Base-by-base conservation (phyloP, 1,140 invertebrate species). In the Augochlora pura region DNA sequence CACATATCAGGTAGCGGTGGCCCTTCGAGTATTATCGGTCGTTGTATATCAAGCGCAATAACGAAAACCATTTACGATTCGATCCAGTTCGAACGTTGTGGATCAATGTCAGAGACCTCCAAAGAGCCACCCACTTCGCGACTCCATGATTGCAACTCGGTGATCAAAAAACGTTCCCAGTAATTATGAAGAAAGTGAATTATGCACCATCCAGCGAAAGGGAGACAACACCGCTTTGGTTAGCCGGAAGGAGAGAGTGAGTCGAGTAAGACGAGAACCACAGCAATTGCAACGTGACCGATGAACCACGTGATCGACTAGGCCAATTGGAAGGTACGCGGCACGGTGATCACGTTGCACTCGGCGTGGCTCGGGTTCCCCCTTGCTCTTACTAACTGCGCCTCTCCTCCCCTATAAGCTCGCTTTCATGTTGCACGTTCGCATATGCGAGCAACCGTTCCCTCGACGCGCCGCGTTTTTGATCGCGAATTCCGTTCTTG, bases 231-330 rank as follows among this genome's bases (percentile, higher is more conserved):
- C 27, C n/a, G 32, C 32, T 32, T 32, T 32, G 5, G 54, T n/a
- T 8, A 57, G 21, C 42, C 62, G 57, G 39, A 21, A 63, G 23
- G 69, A 60, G 65, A n/a, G 12, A 42, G 25, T 5, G 49, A 52
- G 16, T 5, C 49, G 49, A 16, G 49, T 52, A 52, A 52, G 54
- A 77, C 54, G 27, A 67, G 54, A 74, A 88, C 92, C 92, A 93
- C 93, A 90, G 91, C 92, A 88, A 60, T 70, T 88, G 89, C 93
- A 93, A 94, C 92, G 93, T 94, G 93, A 93, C 89, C 72, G 76
- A 68, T 68, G 81, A n/a, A 90, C 86, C 86, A 89, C 86, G 79
- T 85, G 87, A 90, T 74, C 68, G 71, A 73, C 63, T 69, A 65
- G 63, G 81, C 89, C 88, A 87, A 87, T 87, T 81, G 82, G 64